Evolutionary conservation across 2,113 vertebrate species (phyloP).

Genomic region (Ondatra zibethicus): DNA sequence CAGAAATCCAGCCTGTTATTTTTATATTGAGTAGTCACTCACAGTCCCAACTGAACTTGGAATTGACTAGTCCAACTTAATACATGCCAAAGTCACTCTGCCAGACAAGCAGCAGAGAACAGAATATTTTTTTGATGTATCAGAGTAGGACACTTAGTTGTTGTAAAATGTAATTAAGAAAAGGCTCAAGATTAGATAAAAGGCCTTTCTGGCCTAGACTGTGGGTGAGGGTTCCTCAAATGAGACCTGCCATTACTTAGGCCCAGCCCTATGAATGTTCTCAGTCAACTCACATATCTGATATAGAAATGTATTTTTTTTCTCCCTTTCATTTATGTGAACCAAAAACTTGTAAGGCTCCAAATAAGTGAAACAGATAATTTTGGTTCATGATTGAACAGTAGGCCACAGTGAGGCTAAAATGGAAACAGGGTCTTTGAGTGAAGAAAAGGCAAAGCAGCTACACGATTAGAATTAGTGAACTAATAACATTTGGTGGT

Average conservation of each 20-base stretch:
- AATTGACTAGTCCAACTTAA: not conserved
- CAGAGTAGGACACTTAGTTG: slow-evolving; percentile 32
- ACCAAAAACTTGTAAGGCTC: not conserved
- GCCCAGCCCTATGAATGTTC: not conserved
- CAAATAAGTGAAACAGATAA: slow-evolving; percentile 20
- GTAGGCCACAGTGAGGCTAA: not conserved
- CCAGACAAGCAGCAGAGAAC: not conserved
- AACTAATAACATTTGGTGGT: not conserved
- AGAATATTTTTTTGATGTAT: slow-evolving; percentile 42
- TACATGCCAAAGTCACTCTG: slow-evolving; percentile 12
- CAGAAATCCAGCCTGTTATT: not conserved
- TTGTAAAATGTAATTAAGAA: slow-evolving; percentile 52
- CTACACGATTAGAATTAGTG: not conserved
- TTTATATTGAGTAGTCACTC: not conserved
- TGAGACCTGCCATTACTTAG: not conserved
- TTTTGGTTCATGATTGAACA: not conserved
- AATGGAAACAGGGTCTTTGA: not conserved
- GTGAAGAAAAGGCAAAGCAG: not conserved
- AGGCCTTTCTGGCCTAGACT: not conserved
- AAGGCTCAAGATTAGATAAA: slow-evolving; percentile 17
- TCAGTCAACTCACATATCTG: not conserved
- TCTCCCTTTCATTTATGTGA: slow-evolving; percentile 16
- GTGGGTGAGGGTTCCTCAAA: not conserved
- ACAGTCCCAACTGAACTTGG: not conserved
- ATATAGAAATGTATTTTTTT: slow-evolving; percentile 41